Evolutionary conservation across 2,888 invertebrate genomes (phyloP).

Genomic region (Acanthosepion pharaonis): DNA sequence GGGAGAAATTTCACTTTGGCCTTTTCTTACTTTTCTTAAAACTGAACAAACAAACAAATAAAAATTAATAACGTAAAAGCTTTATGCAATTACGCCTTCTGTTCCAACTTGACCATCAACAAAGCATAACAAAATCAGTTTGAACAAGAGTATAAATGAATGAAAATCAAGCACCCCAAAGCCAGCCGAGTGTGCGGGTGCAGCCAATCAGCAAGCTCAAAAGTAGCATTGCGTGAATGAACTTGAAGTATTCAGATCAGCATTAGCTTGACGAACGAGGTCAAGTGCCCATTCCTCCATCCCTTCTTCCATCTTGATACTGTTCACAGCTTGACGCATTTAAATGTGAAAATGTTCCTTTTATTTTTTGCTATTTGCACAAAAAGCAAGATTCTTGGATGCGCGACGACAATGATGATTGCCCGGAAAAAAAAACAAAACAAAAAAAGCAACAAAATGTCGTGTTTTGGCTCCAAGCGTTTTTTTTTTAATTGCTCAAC

Average conservation of each 20-base stretch:
- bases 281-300: neutral
- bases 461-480: too few relatives aligned
- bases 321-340: conserved; percentile 8
- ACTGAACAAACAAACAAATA: neutral
- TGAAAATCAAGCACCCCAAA: neutral
- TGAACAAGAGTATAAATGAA: neutral
- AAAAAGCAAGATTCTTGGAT: neutral
- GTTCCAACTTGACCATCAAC: neutral
- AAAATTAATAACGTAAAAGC: neutral
- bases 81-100: conserved; percentile 6
- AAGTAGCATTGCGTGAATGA: neutral
- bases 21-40: neutral
- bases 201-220: neutral
- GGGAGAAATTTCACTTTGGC: neutral
- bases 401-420: too few relatives aligned
- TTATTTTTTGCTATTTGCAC: neutral
- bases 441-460: too few relatives aligned
- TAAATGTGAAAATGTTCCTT: neutral
- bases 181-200: neutral
- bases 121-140: neutral
- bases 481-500: too few relatives aligned
- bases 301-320: neutral
- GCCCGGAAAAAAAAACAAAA: too few relatives aligned
- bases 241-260: conserved; percentile 14
- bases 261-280: neutral